Base-by-base conservation (phyloP, 2,113 vertebrate genomes). In the Edolisoma coerulescens region DNA sequence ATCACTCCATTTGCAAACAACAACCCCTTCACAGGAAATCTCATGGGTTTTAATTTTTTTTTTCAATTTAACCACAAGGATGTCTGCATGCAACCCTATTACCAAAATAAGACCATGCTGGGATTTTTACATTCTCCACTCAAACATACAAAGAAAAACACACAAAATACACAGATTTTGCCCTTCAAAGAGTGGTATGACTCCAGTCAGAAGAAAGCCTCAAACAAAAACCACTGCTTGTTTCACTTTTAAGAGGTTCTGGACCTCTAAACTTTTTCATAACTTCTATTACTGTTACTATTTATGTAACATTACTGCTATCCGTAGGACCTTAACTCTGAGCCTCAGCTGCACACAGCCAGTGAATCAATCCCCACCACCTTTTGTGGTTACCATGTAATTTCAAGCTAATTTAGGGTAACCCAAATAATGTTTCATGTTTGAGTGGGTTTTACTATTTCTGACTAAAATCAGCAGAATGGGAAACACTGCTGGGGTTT, bases 361-460 rank as follows among this genome's bases (percentile, higher is more conserved):
- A 12, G 4, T 3, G 18, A 54, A 59, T 26, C 39, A 16, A 70
- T 13, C 42, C 42, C 26, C 0, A 0, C 7, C 28, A 22, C 21
- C 18, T 56, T 30, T 17, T 0, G 0, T 7, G 30, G n/a, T 26
- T 20, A 47, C 24, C 7, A 6, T 3, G 17, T 6, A 2, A 50
- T 27, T 81, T 50, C 44, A 50, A n/a, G 63, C 28, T 20, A 26
- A 35, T 22, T 50, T 13, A 7, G 8, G 41, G 54, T 20, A 80
- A 53, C 28, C 22, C 28, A 47, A 80, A 37, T 9, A 27, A 23
- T 11, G 7, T n/a, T 68, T 15, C 13, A 47, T 0, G 8, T 26
- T 30, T 16, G 6, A 79, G 15, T 8, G 10, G 4, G 2, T 56
- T 59, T 49, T 7, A 64, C 21, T 32, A 39, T 35, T 70, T 75